Base-by-base conservation (phyloP, 2,888 invertebrate genomes). In the Schizaphis graminum region DNA sequence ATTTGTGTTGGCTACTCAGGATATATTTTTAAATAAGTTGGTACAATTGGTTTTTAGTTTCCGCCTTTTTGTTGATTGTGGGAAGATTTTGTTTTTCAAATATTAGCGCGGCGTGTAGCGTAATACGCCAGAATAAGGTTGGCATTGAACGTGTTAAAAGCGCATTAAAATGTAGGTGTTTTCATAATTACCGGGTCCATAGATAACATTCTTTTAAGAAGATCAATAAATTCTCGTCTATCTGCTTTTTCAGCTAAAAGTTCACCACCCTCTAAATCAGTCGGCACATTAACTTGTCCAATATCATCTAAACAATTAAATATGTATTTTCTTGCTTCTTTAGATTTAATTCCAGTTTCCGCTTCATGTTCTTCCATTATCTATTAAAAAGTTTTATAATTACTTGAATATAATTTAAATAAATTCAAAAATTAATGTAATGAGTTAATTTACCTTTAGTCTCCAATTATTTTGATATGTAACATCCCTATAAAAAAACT, bases 251-350 rank as follows among this genome's bases (percentile, higher is more conserved):
- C 99, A 0, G 99, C 99, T 95, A 99, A 96, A 95, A 99, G 96
- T 96, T 99, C 99, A 95, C 99, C 98, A 53, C 99, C 99, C 96
- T 99, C 99, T 95, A 99, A 97, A 96, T 99, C 99, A n/a, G 98
- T 98, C 95, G 99, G 99, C 95, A 99, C 98, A 96, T 99, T 99
- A 16, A 99, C 99, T 96, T 98, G 98, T 95, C 98, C 99, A 96
- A 99, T 99, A 96, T 99, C 99, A 96, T 99, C 99, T 95, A 99
- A 97, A 96, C 99, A 99, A 96, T 99, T 99, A 96, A 99, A 99
- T 95, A 99, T 99, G 96, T 99, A 99, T 96, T 99, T 99, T 95
- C 99, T 97, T 10, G 99, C 99, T 96, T 99, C 99, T 96, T 99
- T 99, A 95, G 99, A 99, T 96, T 99, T 99, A 95, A 99, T 99